Evolutionary conservation across 2,797 vertebrate species (phyloP), one percentile per base, ranked within the genome.

Genomic region (Craterocephalus amniculus): DNA sequence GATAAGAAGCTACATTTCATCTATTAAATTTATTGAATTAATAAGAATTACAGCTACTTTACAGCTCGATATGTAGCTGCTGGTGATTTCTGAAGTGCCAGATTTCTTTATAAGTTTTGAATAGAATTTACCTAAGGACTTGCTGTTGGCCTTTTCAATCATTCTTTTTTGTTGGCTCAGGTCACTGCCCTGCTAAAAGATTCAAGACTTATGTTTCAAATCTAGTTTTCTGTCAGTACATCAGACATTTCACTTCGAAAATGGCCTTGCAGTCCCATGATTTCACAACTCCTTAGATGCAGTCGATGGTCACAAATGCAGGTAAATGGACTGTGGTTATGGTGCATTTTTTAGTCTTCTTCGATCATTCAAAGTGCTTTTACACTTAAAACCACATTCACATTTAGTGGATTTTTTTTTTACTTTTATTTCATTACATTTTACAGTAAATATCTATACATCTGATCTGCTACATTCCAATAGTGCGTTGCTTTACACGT

Each of bases 1-100:
- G 22, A 66, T 24, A 24, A 71, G 74, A 72, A 72, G 24, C 52
- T 40, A 16, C 64, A 45, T 71, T 70, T 85, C 77, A 72, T 83
- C 56, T 54, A 54, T 38, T n/a, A n/a, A 78, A 34, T 54, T n/a
- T 79, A 82, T 45, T 45, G 2, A 45, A 20, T 43, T 18, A 43
- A 43, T 43, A 6, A 43, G 36, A 38, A 16, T 38, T 14, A 14
- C 36, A 38, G 36, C 36, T 16, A 38, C 36, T 16, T 38, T 14
- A 12, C 36, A 18, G 38, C 38, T 40, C 14, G 16, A 40, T 6
- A 16, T 40, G 10, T 26, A 51, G 49, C 22, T 29, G 1, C 13
- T 54, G 26, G 7, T 18, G 3, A 11, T 58, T 51, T 64, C 22
- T 31, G 2, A 29, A 49, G 18, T 24, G 2, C 13, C 26, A 38